A percentile compares a stretch with the other conserved stretches of the same genome.
These are phyloP conservation scores for Diachasmimorpha longicaudata DNA, from an alignment of 1,140 invertebrate species.

Conservation along the genomic window DNA sequence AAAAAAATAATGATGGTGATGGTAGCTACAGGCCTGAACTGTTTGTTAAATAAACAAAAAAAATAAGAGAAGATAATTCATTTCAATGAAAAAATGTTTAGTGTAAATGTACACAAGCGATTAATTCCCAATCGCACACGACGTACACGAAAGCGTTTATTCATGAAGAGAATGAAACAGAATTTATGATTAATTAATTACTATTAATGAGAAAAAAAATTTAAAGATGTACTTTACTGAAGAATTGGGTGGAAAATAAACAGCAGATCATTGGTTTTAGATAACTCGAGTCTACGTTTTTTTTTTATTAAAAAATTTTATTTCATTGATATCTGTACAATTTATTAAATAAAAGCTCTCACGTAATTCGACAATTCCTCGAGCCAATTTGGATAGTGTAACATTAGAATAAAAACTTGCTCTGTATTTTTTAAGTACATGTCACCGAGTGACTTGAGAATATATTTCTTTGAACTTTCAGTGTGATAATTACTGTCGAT, in stretches of 20 bases:
- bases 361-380: conserved; percentile 29
- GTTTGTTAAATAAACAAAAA: conserved; percentile 26
- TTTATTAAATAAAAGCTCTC: conserved; percentile 1
- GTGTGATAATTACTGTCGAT: conserved; percentile 46
- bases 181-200: neutral
- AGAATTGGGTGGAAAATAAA: conserved; percentile 31
- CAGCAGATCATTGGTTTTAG: conserved; percentile 26
- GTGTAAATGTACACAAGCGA: conserved; percentile 39
- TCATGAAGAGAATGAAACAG: conserved; percentile 5
- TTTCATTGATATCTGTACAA: neutral
- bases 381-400: conserved; percentile 53
- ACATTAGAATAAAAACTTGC: conserved; percentile 43
- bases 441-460: conserved; percentile 33
- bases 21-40: conserved; percentile 31
- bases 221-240: conserved; percentile 17
- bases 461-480: conserved; percentile 36
- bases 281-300: neutral
- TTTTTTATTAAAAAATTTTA: neutral
- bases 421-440: conserved; percentile 39
- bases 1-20: conserved; percentile 22
- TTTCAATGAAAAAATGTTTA: conserved; percentile 42
- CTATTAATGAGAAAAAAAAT: neutral
- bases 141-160: conserved; percentile 29
- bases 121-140: conserved; percentile 44
- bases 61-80: conserved; percentile 24